Base-by-base conservation (phyloP, 2,797 vertebrate genomes). In the Myiothlypis coronata region DNA sequence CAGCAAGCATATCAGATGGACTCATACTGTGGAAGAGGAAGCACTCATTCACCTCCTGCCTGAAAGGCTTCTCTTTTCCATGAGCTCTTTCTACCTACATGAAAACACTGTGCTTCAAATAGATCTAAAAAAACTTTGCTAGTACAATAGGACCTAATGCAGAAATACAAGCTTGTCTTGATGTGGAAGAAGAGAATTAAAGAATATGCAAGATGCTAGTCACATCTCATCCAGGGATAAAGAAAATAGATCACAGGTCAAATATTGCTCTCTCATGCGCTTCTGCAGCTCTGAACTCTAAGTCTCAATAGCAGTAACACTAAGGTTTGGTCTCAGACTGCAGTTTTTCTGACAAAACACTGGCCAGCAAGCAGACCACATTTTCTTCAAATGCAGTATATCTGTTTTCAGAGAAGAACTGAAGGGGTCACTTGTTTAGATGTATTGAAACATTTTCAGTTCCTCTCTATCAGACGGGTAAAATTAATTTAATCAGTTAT, bases 11-110 rank as follows among this genome's bases (percentile, higher is more conserved):
- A 2, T 97, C 53, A 72, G 83, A 89, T 9, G 88, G 15, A 74
- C 97, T 97, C 0, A 98, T 98, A 53, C 98, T 97, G 0, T 98
- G 98, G 90, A 99, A 99, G 7, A 98, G 97, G 68, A 97, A 95
- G n/a, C 64, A 75, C 89, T 99, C 98, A 1, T 50, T 59, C 24
- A 98, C 96, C 0, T 71, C 30, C 27, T 80, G 68, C 1, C 97
- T 3, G 37, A 39, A 39, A 8, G 28, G 1, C n/a, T 93, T 64
- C 44, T 81, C 52, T 93, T 93, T 90, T 69, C 78, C 86, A 64
- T 26, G 46, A 89, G 61, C 8, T 94, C 34, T 70, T 89, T 91
- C 80, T 93, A 76, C 50, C 64, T 81, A 74, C 14, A 86, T 59
- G 63, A 55, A 92, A 87, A 86, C 14, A 6, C 9, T 49, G 32